Evolutionary conservation across 2,888 invertebrate species (phyloP).

Genomic region (Ischnus inquisitorius): DNA sequence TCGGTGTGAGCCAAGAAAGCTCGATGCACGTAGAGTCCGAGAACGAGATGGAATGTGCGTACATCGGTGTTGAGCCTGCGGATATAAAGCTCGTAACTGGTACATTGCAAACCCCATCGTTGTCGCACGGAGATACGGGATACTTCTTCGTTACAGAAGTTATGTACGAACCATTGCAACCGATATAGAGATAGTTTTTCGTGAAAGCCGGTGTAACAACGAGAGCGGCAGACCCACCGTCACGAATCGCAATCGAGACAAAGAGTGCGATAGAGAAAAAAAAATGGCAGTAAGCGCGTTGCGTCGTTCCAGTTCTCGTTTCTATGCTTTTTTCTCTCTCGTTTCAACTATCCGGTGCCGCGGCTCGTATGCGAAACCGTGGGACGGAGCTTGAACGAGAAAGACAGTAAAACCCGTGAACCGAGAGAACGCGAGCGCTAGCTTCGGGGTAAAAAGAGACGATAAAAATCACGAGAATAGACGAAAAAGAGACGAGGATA

Average conservation of each 20-base stretch:
- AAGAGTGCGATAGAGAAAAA: not conserved
- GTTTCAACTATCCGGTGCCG: not conserved
- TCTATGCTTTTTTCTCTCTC: not conserved
- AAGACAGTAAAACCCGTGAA: conserved; percentile 7
- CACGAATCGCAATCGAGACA: too few species aligned
- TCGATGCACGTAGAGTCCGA: not conserved
- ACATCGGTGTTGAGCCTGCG: conserved; percentile 37
- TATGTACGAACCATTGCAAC: not conserved
- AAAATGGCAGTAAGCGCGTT: conserved; percentile 22
- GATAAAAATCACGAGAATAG: conserved; percentile 10
- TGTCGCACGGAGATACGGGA: not conserved
- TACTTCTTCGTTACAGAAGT: conserved; percentile 15
- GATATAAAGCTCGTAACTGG: conserved; percentile 42
- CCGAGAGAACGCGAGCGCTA: not conserved
- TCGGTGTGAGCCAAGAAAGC: not conserved
- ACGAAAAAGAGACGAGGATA: conserved; percentile 24
- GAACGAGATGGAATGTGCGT: conserved; percentile 50
- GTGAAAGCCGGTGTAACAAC: not conserved
- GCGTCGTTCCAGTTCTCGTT: not conserved
- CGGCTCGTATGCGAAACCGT: not conserved
- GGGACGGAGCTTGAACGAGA: conserved; percentile 22
- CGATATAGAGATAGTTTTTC: not conserved
- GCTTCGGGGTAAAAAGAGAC: conserved; percentile 12
- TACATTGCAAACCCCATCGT: not conserved
- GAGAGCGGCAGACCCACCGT: not conserved